These are phyloP conservation scores for Conchocele bisecta DNA, from an alignment of 2,888 invertebrate species.

Conservation along the genomic window DNA sequence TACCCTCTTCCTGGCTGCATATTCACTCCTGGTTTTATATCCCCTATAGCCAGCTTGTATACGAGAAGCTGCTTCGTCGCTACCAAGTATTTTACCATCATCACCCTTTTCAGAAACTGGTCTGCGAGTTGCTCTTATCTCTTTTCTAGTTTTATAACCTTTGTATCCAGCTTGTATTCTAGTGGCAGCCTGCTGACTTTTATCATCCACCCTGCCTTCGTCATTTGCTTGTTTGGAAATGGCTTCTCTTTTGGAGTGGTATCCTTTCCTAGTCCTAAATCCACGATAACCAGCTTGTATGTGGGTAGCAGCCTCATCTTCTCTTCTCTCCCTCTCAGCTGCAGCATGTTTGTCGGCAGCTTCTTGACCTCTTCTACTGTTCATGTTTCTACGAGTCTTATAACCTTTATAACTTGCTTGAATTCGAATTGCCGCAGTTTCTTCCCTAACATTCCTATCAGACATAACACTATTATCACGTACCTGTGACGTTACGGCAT, in stretches of 20 bases:
- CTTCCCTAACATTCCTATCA: not conserved
- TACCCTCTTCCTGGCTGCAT: conserved; percentile 41
- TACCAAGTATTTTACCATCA: too few species aligned
- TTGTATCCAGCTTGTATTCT: conserved; percentile 49
- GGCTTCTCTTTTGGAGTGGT: too few species aligned
- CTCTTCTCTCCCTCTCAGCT: conserved; percentile 6
- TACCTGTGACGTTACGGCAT: conserved; percentile 33
- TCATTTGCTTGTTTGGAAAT: too few species aligned
- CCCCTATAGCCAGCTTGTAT: conserved; percentile 54
- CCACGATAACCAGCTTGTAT: conserved; percentile 48
- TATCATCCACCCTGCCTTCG: too few species aligned
- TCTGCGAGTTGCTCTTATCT: conserved; percentile 3
- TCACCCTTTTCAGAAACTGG: conserved; percentile 3
- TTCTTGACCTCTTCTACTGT: conserved; percentile 3
- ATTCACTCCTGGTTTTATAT: conserved; percentile 46
- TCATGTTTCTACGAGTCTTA: conserved; percentile 38
- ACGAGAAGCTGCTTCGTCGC: conserved; percentile 47
- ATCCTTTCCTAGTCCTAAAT: conserved; percentile 39
- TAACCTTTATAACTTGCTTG: conserved; percentile 53
- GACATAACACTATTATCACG: conserved; percentile 6
- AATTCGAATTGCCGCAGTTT: conserved; percentile 36
- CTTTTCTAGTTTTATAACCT: conserved; percentile 41
- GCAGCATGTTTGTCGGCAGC: conserved; percentile 1
- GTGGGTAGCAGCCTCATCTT: conserved; percentile 28
- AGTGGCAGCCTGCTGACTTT: conserved; percentile 36